These are phyloP conservation scores for Iselma pallidipennis DNA, from an alignment of 2,888 invertebrate genomes.

Conservation along the genomic window DNA sequence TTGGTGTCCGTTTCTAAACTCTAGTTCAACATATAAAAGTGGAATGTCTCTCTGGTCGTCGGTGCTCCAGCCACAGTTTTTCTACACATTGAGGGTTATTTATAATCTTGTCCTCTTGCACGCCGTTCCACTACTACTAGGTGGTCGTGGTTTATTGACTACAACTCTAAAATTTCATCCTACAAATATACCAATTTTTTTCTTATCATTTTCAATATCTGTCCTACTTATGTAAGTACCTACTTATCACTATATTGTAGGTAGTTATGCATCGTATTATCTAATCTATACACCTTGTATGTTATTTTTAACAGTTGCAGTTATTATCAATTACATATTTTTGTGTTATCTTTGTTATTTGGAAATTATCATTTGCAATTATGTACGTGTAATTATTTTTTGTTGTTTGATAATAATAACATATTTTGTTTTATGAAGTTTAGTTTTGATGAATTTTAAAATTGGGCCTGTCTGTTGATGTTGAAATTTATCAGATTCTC, in stretches of 20 bases:
- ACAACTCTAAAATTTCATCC: constrained; percentile 13
- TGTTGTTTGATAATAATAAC: too few species aligned
- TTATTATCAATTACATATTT: background rate
- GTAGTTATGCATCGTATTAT: background rate
- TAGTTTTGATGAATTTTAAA: background rate
- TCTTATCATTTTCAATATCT: background rate
- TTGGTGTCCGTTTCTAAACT: constrained; percentile 7
- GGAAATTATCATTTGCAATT: too few species aligned
- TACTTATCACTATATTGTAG: too few species aligned
- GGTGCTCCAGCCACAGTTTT: constrained; percentile 12
- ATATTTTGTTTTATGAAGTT: too few species aligned
- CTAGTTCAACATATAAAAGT: constrained; percentile 7
- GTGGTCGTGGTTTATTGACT: constrained; percentile 19
- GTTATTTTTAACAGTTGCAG: background rate
- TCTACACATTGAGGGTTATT: constrained; percentile 23
- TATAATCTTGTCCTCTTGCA: constrained; percentile 21
- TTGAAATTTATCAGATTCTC: background rate
- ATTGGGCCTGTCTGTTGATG: background rate
- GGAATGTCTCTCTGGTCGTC: constrained; percentile 23
- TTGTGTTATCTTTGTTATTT: too few species aligned
- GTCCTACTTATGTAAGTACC: too few species aligned
- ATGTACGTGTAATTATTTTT: too few species aligned
- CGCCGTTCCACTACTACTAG: constrained; percentile 8
- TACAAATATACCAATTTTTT: too few species aligned
- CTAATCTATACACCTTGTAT: background rate